These are phyloP conservation scores for Channa maculata DNA, from an alignment of 2,113 vertebrate genomes.

Conservation along the genomic window DNA sequence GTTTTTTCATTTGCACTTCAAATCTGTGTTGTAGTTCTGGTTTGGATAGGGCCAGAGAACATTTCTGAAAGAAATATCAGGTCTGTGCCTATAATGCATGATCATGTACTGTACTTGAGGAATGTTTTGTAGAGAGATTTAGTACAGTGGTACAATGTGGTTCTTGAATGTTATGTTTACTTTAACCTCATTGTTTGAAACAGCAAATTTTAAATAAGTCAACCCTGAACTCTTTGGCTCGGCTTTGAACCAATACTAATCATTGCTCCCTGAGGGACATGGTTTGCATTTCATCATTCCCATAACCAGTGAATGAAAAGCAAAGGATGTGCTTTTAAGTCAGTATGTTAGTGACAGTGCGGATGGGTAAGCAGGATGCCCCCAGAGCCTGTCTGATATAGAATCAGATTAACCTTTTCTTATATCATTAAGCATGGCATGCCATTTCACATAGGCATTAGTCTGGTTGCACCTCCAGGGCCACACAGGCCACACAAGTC, in stretches of 20 bases:
- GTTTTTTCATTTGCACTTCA: constrained; percentile 35
- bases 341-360: constrained; percentile 51
- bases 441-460: constrained; percentile 68
- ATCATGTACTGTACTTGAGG: not conserved
- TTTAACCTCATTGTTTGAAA: constrained; percentile 13
- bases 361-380: constrained; percentile 62
- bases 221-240: not conserved
- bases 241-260: not conserved
- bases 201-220: too few species aligned
- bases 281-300: constrained; percentile 15
- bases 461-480: constrained; percentile 52
- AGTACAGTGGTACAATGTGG: not conserved
- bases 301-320: constrained; percentile 12
- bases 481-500: constrained; percentile 16
- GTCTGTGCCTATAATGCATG: too few species aligned
- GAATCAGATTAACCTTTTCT: constrained; percentile 75
- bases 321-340: constrained; percentile 57
- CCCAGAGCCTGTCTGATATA: constrained; percentile 64
- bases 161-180: not conserved
- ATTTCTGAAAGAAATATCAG: too few species aligned
- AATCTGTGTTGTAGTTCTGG: not conserved
- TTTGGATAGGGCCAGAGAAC: too few species aligned
- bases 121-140: constrained; percentile 3
- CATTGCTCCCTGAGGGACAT: constrained; percentile 4
- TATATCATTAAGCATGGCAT: constrained; percentile 71